Percentiles rank a stretch among this genome's conserved stretches.
Conservation (phyloP, 2,797 vertebrate genomes). For the Brotula barbata region DNA sequence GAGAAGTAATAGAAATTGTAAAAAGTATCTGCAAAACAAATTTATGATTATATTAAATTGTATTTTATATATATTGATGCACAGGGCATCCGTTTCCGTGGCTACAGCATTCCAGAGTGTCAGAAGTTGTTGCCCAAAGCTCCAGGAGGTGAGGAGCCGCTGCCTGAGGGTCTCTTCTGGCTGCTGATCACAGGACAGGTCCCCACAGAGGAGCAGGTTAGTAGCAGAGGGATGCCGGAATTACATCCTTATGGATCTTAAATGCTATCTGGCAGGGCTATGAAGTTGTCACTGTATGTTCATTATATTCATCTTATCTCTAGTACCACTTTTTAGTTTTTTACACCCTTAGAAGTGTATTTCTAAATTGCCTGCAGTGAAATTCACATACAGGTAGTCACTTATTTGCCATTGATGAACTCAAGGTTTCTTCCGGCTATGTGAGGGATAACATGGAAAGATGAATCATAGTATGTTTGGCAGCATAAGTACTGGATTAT, state of each 20-base stretch:
- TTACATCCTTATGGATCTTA: background rate
- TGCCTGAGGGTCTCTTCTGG: constrained; percentile 98
- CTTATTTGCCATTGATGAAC: background rate
- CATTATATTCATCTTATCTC: background rate
- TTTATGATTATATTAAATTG: background rate
- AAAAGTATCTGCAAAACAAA: no score
- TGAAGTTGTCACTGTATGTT: constrained; percentile 1
- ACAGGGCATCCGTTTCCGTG: constrained; percentile 94
- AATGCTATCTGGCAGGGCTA: background rate
- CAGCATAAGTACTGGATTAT: background rate
- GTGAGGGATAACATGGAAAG: background rate
- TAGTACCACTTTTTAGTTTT: background rate
- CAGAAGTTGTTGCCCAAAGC: constrained; percentile 93
- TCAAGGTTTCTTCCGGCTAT: background rate
- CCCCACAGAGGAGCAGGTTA: constrained; percentile 93
- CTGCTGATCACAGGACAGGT: constrained; percentile 91
- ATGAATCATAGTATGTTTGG: constrained; percentile 1
- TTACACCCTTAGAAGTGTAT: background rate
- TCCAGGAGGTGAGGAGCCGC: constrained; percentile 87
- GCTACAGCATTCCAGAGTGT: constrained; percentile 96
- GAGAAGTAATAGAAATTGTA: no score
- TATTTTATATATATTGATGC: constrained; percentile 13
- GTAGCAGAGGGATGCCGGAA: background rate
- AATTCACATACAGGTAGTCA: background rate
- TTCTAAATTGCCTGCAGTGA: constrained; percentile 1